Percentiles rank a stretch among this genome's conserved stretches.
Conservation (phyloP, 2,888 invertebrate species). For the Amiota communis region DNA sequence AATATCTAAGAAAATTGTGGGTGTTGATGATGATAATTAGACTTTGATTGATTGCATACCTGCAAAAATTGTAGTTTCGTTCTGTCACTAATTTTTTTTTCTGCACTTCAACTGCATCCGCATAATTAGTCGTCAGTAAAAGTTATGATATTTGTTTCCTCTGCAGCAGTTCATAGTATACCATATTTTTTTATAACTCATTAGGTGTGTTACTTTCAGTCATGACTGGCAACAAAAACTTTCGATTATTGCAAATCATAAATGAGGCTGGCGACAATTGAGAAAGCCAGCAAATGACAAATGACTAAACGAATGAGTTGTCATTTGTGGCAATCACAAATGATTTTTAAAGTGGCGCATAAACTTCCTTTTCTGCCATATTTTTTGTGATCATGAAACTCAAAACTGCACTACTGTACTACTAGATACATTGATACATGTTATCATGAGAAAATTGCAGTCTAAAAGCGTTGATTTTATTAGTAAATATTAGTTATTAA, state of each 20-base stretch:
- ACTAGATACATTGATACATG: not conserved
- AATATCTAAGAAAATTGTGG: no score
- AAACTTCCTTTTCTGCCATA: not conserved
- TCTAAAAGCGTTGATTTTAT: not conserved
- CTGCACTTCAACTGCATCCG: not conserved
- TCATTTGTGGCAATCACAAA: not conserved
- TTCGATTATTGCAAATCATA: not conserved
- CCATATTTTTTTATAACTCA: not conserved
- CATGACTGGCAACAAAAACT: not conserved
- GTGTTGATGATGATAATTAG: no score
- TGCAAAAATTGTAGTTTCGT: no score
- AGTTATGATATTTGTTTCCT: not conserved
- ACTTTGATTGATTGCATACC: no score
- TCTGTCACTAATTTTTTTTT: no score
- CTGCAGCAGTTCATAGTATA: not conserved
- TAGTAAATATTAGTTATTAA: no score
- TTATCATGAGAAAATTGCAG: not conserved
- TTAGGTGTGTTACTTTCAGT: no score
- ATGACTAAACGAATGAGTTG: not conserved
- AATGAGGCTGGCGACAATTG: no score
- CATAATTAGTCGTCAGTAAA: slow-evolving; percentile 6
- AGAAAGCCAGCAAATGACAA: not conserved
- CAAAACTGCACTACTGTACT: no score
- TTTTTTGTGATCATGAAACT: no score
- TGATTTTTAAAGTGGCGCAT: not conserved